Base-by-base conservation (phyloP, 2,113 vertebrate species). In the Edolisoma coerulescens region DNA sequence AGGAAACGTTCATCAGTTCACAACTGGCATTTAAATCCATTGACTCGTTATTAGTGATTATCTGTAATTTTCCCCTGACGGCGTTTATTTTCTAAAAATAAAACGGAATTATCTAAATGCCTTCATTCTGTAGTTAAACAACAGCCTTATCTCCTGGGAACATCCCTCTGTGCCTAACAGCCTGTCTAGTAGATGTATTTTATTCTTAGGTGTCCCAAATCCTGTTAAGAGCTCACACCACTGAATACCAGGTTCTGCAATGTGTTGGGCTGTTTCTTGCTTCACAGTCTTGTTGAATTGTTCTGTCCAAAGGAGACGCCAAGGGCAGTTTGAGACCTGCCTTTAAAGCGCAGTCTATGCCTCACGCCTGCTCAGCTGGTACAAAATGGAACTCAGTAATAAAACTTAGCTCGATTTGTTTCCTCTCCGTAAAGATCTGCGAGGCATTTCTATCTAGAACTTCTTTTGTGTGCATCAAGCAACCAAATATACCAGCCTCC, bases 121-220 rank as follows among this genome's bases (percentile, higher is more conserved):
- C 28, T 87, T 95, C 69, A 69, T 71, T 75, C 63, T 57, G 63
- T 41, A 75, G 71, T 92, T 91, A 91, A 95, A 94, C 82, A 94
- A 91, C 75, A 95, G 82, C 49, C 87, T 88, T 92, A 86, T 97
- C 90, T 95, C 67, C 33, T 90, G 67, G 64, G 93, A 97, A 96
- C 50, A 95, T 84, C 81, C 89, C 59, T 60, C 64, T 89, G 75
- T 69, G 81, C 59, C 50, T 63, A 82, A 82, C 28, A 80, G 83
- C 59, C 30, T 68, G 39, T 37, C 71, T 88, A 81, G 56, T 24
- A 57, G 37, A 35, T 41, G n/a, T 27, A 30, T 44, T 83, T 81
- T 87, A n/a, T 73, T 94, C 77, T 54, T 30, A 59, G 79, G 41
- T 5, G 26, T 42, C 63, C 28, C 37, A 33, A 70, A 65, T 77